Evolutionary conservation across 2,888 invertebrate genomes (phyloP), one percentile per base, ranked within the genome.

Genomic region (Amiota mariae): DNA sequence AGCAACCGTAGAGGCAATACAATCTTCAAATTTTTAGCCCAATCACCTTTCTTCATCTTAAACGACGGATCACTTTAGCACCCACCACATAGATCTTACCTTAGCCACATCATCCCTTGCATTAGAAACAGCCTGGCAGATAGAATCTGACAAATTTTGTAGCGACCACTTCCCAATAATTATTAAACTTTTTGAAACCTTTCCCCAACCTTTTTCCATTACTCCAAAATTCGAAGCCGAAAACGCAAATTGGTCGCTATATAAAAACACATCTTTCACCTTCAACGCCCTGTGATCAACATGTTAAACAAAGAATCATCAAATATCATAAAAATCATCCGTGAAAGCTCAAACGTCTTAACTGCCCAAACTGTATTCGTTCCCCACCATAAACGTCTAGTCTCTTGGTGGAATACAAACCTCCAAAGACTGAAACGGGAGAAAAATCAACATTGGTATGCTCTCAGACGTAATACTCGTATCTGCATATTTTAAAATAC

Each of bases 11-110:
- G n/a, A n/a, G n/a, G n/a, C n/a, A n/a, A n/a, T n/a, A n/a, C n/a
- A n/a, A n/a, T n/a, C n/a, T n/a, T n/a, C n/a, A n/a, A n/a, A n/a
- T n/a, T n/a, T n/a, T n/a, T n/a, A n/a, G 72, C 71, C 12, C 63
- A 72, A 72, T 74, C 59, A 3, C 46, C n/a, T 13, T 51, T 47
- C 59, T 15, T 24, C 24, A 36, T 74, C 6, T 24, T 71, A 4
- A 73, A 73, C n/a, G 15, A 73, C 13, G 66, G 68, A 8, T 59
- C 56, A 46, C 70, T 70, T n/a, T n/a, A n/a, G n/a, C 24, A 70
- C 70, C 15, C 70, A 73, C n/a, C 12, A 68, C 9, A 59, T 73
- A 24, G 73, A 73, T 18, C 61, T 73, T n/a, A n/a, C n/a, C n/a
- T n/a, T 4, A 49, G 18, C 24, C 13, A 64, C 71, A 12, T 15